Evolutionary conservation across 2,113 vertebrate species (phyloP).

Genomic region (Melanostigma gelatinosum): DNA sequence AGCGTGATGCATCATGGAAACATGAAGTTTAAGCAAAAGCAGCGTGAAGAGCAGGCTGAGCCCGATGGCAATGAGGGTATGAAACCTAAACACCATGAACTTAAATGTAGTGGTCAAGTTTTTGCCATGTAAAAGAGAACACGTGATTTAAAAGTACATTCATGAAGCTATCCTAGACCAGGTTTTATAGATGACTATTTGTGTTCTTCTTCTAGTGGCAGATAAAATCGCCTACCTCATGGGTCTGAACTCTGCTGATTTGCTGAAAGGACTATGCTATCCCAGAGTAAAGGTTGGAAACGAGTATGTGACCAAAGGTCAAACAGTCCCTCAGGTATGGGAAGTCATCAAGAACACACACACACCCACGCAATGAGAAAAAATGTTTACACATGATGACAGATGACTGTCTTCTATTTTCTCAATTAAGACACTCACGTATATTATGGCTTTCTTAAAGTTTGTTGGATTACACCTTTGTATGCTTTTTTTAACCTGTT

Average conservation of each 20-base stretch:
- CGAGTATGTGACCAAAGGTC: constrained; percentile 84
- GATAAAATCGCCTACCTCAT: constrained; percentile 85
- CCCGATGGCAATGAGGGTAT: constrained; percentile 92
- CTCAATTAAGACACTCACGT: background rate
- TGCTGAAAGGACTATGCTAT: constrained; percentile 82
- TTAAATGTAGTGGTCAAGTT: background rate
- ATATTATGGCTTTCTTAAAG: background rate
- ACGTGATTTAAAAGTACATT: background rate
- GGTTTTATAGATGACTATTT: constrained; percentile 14
- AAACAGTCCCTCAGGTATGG: constrained; percentile 81
- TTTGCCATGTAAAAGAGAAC: background rate
- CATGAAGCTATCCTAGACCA: background rate
- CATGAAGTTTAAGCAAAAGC: constrained; percentile 95
- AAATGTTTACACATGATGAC: background rate
- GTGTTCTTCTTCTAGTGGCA: constrained; percentile 71
- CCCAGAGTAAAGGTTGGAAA: constrained; percentile 86
- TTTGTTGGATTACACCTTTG: background rate
- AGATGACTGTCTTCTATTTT: background rate
- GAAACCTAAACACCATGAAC: background rate
- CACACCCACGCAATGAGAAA: background rate
- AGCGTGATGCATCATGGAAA: constrained; percentile 92
- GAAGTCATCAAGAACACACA: background rate
- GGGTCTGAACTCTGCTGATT: constrained; percentile 84
- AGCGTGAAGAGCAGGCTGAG: constrained; percentile 91
- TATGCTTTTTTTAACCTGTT: background rate